Evolutionary conservation across 2,888 invertebrate species (phyloP), one percentile per base, ranked within the genome.

Genomic region (Melikaiella ostensackeni): DNA sequence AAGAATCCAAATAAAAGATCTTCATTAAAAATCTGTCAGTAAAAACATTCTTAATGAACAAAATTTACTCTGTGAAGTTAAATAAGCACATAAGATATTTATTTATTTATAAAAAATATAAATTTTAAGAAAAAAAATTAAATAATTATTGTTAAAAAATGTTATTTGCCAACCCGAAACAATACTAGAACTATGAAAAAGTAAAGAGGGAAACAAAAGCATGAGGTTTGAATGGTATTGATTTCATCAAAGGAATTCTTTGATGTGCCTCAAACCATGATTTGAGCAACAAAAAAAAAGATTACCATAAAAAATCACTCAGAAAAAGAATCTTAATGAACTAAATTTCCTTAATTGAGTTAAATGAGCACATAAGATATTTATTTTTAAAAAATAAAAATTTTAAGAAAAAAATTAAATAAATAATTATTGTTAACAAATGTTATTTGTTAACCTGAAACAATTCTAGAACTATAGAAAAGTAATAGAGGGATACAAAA

Each of bases 261-360:
- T 50, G 50, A 70, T 70, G 50, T 55, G 50, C 70, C 70, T 55
- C n/a, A 33, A 70, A 9, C 61, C 42, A 59, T 57, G 55, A 16
- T 70, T 75, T 11, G 21, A 64, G 70, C 62, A 55, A 55, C 73
- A 33, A 16, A 83, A 87, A 84, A 87, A 87, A 82, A 30, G 2
- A 30, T 30, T 3, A 30, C 4, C 4, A 4, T 30, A 30, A 30
- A 30, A 30, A 30, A 30, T 4, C 30, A n/a, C n/a, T n/a, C n/a
- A n/a, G n/a, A n/a, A n/a, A n/a, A n/a, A n/a, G n/a, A n/a, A n/a
- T n/a, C 30, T 3, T 30, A 30, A 30, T 3, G 30, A 30, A 30
- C 2, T 3, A 30, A 30, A 30, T 30, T 30, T 30, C 30, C 30
- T 30, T 4, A 30, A 30, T 30, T 4, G 4, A 4, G 30, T 30